phyloP scores from a whole-genome alignment of 64 coral and sea anemone genomes.

The Pocillopora damicornis region DNA sequence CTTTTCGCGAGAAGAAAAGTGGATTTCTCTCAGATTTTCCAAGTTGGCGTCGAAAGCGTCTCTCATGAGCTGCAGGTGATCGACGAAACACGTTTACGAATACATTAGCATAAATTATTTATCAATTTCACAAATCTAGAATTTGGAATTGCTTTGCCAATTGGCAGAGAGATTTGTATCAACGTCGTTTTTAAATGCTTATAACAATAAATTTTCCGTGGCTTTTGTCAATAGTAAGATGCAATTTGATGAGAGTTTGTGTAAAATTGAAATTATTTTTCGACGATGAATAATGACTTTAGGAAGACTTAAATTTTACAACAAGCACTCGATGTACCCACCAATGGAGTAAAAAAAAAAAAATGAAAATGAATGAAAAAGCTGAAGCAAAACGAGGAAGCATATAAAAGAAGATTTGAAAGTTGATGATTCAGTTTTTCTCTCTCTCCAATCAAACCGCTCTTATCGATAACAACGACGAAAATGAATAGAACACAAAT shows the following conservation, averaged over 20 bases:
- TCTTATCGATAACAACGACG: too few relatives aligned
- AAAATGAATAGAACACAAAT: too few relatives aligned
- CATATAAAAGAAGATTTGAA: too few relatives aligned
- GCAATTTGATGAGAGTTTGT: background rate
- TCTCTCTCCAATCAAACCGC: too few relatives aligned
- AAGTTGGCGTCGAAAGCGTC: background rate
- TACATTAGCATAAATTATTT: conserved; percentile 45
- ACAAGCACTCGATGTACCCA: too few relatives aligned
- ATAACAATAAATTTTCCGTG: background rate
- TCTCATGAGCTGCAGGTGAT: background rate
- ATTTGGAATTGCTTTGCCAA: background rate
- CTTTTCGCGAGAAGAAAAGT: background rate
- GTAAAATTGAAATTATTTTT: too few relatives aligned
- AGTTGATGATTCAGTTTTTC: too few relatives aligned
- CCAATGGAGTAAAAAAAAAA: too few relatives aligned
- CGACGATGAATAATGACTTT: too few relatives aligned
- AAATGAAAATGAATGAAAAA: too few relatives aligned
- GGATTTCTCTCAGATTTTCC: background rate
- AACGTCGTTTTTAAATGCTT: background rate
- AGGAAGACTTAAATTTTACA: too few relatives aligned
- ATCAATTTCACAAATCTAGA: background rate
- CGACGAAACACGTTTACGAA: background rate
- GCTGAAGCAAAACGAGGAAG: too few relatives aligned
- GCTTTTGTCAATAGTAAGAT: background rate
- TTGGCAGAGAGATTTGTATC: background rate